Evolutionary conservation across 2,797 vertebrate genomes (phyloP), one percentile per base, ranked within the genome.

Genomic region (Notolepis coatsorum): DNA sequence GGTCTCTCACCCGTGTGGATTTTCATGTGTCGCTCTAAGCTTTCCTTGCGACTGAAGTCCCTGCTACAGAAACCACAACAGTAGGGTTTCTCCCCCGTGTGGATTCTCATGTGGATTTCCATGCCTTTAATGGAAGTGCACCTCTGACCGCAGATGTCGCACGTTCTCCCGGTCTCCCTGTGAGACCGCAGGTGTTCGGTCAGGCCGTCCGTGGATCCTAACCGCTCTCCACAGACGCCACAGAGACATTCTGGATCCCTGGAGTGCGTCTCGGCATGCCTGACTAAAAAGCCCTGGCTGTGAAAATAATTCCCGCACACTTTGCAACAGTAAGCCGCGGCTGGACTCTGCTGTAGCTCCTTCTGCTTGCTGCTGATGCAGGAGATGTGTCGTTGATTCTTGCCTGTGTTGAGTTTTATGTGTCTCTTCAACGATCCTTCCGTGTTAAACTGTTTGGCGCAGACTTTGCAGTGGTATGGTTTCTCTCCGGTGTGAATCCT

Each of bases 111-210:
- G 35, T 37, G 35, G 12, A 4, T n/a, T 2, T 37, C 12, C 35
- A 37, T n/a, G 2, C 5, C n/a, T 13, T 35, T 0, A 35, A 35
- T 35, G 9, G 9, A 9, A 35, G 31, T 35, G 3, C 2, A 35
- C 31, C 9, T 9, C 15, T 81, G n/a, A 1, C 77, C 75, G 0
- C 82, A 84, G 42, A 84, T 4, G 35, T 76, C 72, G 42, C 79
- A 84, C 39, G 78, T 56, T 12, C 72, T 61, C 0, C 67, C 65
- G 0, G 37, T 3, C 0, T 78, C 70, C 37, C 47, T 61, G 67
- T 84, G 82, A 3, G 12, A 52, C 56, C 76, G 61, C 25, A 84
- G 56, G 47, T 84, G 82, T 4, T 68, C 51, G 0, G 2, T 35
- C 38, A 84, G 59, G 0, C n/a, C 53, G 30, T 74, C 68, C 3